Evolutionary conservation across 2,113 vertebrate genomes (phyloP).

Genomic region (Prionailurus bengalensis): DNA sequence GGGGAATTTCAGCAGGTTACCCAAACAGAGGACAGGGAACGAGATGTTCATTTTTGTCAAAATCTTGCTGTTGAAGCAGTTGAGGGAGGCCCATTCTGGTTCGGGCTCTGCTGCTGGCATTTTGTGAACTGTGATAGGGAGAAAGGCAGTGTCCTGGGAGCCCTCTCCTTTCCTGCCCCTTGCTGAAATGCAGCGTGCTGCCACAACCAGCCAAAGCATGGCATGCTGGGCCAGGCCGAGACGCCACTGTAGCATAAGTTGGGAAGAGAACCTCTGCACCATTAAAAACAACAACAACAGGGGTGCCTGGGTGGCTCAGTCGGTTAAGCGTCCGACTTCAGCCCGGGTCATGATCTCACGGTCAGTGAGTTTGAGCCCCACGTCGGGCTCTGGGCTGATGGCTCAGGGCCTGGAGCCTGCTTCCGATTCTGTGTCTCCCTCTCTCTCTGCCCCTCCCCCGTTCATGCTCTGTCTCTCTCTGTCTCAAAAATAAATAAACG

Average conservation of each 20-base stretch:
- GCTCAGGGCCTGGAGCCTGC: no score
- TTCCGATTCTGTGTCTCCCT: no score
- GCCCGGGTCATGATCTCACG: no score
- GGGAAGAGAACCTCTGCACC: not conserved
- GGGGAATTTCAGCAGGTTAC: not conserved
- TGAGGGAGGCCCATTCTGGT: not conserved
- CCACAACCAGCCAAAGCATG: not conserved
- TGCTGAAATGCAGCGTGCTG: not conserved
- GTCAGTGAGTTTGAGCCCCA: no score
- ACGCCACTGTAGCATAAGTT: fast-evolving
- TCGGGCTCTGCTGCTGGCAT: not conserved
- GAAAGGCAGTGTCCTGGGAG: not conserved
- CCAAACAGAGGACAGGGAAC: not conserved
- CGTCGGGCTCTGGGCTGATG: no score
- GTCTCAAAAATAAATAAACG: no score
- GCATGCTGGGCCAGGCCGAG: not conserved
- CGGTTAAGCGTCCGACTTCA: no score
- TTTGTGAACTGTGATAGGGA: not conserved
- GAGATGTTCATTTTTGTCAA: not conserved
- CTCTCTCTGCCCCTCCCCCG: no score
- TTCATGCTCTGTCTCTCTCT: no score
- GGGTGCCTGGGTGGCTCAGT: no score
- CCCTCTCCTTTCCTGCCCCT: not conserved
- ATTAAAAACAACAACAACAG: not conserved
- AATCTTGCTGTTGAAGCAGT: not conserved